phyloP scores from a whole-genome alignment of 2,797 vertebrate species.

The Gambusia yucatana region DNA sequence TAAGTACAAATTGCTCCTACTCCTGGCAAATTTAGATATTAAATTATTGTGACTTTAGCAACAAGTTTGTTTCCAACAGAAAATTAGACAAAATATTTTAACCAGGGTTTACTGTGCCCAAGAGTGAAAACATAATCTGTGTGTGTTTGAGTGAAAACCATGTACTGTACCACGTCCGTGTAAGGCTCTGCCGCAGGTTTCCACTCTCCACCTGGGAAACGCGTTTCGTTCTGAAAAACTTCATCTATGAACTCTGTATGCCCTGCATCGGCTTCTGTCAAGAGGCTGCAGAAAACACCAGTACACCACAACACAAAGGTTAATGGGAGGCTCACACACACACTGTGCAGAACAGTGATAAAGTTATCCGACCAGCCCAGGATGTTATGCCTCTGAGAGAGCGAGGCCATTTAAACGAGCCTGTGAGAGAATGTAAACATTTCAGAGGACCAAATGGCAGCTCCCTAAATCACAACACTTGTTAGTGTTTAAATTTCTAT shows the following conservation, averaged over 20 bases:
- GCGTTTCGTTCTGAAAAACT: conserved; percentile 92
- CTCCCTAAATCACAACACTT: conserved; percentile 35
- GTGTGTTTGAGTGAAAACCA: not conserved
- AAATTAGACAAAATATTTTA: not conserved
- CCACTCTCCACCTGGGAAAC: conserved; percentile 95
- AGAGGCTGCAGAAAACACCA: conserved; percentile 80
- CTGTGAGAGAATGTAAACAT: conserved; percentile 56
- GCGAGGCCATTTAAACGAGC: conserved; percentile 46
- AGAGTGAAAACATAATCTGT: conserved; percentile 5
- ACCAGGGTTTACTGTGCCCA: not conserved
- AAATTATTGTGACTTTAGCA: not conserved
- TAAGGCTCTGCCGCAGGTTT: conserved; percentile 86
- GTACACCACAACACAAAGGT: conserved; percentile 18
- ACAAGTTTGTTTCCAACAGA: not conserved
- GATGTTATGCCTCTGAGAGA: conserved; percentile 1
- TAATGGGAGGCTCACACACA: conserved; percentile 27
- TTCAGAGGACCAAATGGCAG: conserved; percentile 19
- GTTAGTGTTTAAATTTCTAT: conserved; percentile 45
- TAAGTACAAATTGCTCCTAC: not conserved
- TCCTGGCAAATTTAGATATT: not conserved
- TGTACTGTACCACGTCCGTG: conserved; percentile 88
- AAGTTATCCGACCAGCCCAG: conserved; percentile 21
- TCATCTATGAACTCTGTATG: conserved; percentile 96
- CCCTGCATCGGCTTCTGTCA: conserved; percentile 95
- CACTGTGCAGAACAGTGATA: conserved; percentile 26